Base-by-base conservation (phyloP, 1,140 invertebrate genomes). In the Pachypeltis micranthus region DNA sequence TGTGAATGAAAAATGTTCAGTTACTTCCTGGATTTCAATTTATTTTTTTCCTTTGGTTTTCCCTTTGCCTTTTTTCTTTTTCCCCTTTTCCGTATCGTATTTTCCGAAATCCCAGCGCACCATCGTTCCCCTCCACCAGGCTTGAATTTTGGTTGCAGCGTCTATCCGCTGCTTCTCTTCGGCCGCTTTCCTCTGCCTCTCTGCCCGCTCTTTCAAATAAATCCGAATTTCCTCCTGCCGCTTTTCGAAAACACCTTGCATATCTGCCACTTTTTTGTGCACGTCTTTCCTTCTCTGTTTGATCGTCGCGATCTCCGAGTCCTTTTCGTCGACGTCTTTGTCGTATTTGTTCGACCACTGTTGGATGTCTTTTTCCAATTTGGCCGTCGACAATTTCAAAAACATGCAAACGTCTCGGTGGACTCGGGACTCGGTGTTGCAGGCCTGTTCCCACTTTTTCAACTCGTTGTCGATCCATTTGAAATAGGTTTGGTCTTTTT, bases 91-190 rank as follows among this genome's bases (percentile, higher is more conserved):
- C 26, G 23, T 24, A 16, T n/a, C 44, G 44, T 47, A 51, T 25
- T 59, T 31, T 23, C 60, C 60, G n/a, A 62, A 27, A 16, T 62
- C 44, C 60, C 60, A 62, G 39, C 60, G 39, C 0, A 62, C 60
- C 60, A 62, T 62, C 25, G 44, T 62, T 28, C 60, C 60, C 25
- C 47, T 29, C 60, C 60, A 62, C 60, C 60, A 62, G 2, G 60
- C 39, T 28, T 62, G 60, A 27, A 62, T 62, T 28, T 51, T 62
- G 2, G 54, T 28, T 14, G 60, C 60, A 24, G 47, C 44, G 19
- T 51, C 44, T 16, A 28, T 39, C 44, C n/a, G 14, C n/a, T 25
- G 26, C n/a, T 51, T 47, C 44, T 21, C 25, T 19, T 44, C 26
- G n/a, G 19, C 44, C 14, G 34, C 60, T 16, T 26, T 14, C 29